phyloP scores from a whole-genome alignment of 1,140 invertebrate species.

The Sarcophaga bullata region DNA sequence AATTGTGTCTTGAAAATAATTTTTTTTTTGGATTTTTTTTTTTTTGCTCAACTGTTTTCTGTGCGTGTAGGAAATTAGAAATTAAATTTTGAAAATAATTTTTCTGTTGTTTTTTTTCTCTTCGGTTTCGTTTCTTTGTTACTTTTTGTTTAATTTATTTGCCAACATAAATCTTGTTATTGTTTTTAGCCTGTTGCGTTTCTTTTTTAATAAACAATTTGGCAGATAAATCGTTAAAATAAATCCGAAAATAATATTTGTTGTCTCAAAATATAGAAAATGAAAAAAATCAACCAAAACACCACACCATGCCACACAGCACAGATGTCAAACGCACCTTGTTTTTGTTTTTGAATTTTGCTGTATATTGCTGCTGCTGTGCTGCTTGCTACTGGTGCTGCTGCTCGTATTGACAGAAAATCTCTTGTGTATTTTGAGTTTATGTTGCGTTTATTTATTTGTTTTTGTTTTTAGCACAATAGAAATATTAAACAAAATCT shows the following conservation, averaged over 20 bases:
- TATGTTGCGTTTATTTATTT: not conserved
- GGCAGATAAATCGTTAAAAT: not conserved
- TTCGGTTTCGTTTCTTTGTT: too few species aligned
- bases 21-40: too few species aligned
- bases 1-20: too few species aligned
- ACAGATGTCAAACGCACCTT: constrained; percentile 13
- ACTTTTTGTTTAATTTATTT: not conserved
- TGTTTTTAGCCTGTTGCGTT: not conserved
- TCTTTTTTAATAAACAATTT: not conserved
- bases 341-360: too few species aligned
- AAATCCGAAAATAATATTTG: not conserved
- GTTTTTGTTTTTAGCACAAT: not conserved
- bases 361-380: not conserved
- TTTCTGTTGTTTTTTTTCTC: too few species aligned
- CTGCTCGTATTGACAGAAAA: too few species aligned
- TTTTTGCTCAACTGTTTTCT: not conserved
- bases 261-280: not conserved
- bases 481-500: not conserved
- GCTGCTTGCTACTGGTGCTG: too few species aligned
- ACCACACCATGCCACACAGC: not conserved
- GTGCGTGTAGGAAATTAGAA: not conserved
- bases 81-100: too few species aligned
- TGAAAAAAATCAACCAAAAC: not conserved
- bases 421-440: too few species aligned
- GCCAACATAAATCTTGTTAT: constrained; percentile 2